Conservation (phyloP, 2,113 vertebrate species). For the Prunella fulvescens region DNA sequence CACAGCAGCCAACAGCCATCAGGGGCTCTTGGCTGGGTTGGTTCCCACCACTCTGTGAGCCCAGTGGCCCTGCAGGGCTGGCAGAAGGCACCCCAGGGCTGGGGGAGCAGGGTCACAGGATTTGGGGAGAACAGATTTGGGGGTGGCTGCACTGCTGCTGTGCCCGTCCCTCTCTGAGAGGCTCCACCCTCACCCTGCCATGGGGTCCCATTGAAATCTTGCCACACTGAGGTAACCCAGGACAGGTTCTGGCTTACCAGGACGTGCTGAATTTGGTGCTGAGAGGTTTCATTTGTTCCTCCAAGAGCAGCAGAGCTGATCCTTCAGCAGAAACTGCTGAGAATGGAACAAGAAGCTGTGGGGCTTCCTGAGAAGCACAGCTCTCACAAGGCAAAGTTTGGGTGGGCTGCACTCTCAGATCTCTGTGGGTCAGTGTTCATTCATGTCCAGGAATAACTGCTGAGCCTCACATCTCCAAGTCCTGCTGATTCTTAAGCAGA, state of each 20-base stretch:
- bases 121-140: not conserved
- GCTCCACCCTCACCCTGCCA: not conserved
- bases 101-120: accelerated
- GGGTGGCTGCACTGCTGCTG: not conserved
- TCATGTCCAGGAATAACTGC: not conserved
- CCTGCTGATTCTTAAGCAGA: not conserved
- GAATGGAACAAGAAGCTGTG: not conserved
- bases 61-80: not conserved
- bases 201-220: not conserved
- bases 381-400: accelerated
- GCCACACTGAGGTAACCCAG: not conserved
- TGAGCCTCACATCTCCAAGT: not conserved
- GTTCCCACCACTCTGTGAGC: not conserved
- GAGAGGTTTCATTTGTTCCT: not conserved
- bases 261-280: not conserved
- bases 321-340: not conserved
- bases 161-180: not conserved
- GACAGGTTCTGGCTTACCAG: not conserved
- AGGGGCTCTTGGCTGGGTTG: not conserved
- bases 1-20: not conserved
- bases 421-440: accelerated
- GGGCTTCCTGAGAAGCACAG: not conserved
- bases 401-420: not conserved
- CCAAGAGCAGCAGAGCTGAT: not conserved
- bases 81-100: not conserved